These are phyloP conservation scores for Ophioninae sp. DNA, from an alignment of 2,888 invertebrate species.

Conservation along the genomic window DNA sequence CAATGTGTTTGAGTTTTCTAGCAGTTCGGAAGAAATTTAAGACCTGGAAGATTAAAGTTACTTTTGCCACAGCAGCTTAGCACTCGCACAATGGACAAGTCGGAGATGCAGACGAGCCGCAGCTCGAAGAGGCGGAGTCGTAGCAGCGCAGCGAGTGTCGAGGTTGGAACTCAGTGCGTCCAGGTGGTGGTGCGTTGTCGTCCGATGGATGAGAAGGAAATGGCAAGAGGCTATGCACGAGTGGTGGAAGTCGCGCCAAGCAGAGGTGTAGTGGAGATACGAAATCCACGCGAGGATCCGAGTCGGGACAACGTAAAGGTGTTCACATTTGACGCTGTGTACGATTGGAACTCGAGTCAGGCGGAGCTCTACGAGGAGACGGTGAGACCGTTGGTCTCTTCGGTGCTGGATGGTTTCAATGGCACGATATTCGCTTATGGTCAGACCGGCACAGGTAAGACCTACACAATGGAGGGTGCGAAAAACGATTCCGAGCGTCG, in stretches of 20 bases:
- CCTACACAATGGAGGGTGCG: constrained; percentile 89
- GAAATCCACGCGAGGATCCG: constrained; percentile 89
- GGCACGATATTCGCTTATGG: constrained; percentile 99
- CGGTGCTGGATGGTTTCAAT: constrained; percentile 98
- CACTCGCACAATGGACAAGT: constrained; percentile 66
- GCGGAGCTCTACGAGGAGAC: constrained; percentile 97
- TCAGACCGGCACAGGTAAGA: constrained; percentile 98
- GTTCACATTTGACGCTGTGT: constrained; percentile 99
- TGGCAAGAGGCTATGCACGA: constrained; percentile 87
- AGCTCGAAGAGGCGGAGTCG: constrained; percentile 67
- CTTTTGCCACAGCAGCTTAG: constrained; percentile 1
- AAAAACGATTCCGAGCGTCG: constrained; percentile 86
- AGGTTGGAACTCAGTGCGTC: constrained; percentile 86
- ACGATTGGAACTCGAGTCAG: constrained; percentile 95
- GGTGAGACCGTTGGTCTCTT: constrained; percentile 95
- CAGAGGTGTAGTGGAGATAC: constrained; percentile 94
- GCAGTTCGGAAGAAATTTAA: no score
- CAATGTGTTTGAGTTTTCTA: no score
- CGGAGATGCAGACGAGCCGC: constrained; percentile 65
- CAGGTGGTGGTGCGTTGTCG: constrained; percentile 98
- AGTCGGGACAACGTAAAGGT: constrained; percentile 90
- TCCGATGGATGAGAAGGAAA: constrained; percentile 95
- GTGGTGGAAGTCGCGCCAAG: constrained; percentile 93
- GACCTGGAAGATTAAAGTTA: background rate
- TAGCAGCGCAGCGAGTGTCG: constrained; percentile 59